Base-by-base conservation (phyloP, 2,888 invertebrate species). In the Trachelus stipa region DNA sequence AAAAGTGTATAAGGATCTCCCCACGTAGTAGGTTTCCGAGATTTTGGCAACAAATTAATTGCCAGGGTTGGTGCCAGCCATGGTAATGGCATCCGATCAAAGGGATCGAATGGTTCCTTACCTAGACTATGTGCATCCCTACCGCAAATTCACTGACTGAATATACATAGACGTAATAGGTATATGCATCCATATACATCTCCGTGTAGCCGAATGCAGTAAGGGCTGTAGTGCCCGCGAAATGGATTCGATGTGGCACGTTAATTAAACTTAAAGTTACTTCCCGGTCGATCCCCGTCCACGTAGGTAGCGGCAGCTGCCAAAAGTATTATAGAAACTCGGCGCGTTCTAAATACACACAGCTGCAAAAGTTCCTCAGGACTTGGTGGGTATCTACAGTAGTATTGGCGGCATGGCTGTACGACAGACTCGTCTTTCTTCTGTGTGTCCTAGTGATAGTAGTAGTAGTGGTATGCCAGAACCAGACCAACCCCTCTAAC, bases 251-350 rank as follows among this genome's bases (percentile, higher is more conserved):
- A 87, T 81, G 85, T 87, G 88, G 87, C 87, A 88, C 88, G 85
- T 89, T 89, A 89, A 90, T 90, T 89, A 88, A 90, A 90, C 86
- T 89, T 86, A 86, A 89, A 88, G 85, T 88, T 87, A 86, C 87
- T 89, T 82, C 82, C 78, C 75, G 82, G 80, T 77, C 82, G 84
- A 83, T 85, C 84, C 83, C 81, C 79, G 80, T 79, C 76, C 33
- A 71, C 71, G 71, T 71, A 71, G 31, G 31, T 81, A 80, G 79
- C 56, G 84, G 80, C 83, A 85, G 83, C 87, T 89, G 89, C 86
- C 88, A 88, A 88, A 89, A 89, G 87, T 88, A 88, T 88, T 86
- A 84, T 84, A 80, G 77, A 78, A 81, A 84, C 81, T 84, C 75
- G 77, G 78, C 81, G 81, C 84, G 80, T 85, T 87, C 85, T 82